Conservation (phyloP, 1,140 invertebrate species). For the Leptinotarsa undecemlineata region DNA sequence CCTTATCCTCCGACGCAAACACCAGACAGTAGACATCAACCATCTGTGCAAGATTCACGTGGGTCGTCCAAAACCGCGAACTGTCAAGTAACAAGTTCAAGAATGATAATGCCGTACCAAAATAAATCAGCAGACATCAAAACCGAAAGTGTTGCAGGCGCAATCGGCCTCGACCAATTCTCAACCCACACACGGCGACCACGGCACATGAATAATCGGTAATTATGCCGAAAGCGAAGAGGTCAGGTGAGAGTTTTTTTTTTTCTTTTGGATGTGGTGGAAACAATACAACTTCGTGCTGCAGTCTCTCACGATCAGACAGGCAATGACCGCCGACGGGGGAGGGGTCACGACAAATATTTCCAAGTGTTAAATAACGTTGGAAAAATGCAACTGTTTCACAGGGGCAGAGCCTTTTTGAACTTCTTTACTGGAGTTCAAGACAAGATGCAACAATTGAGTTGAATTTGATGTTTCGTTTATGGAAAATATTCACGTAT, state of each 20-base stretch:
- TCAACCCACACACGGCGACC: slow-evolving; percentile 13
- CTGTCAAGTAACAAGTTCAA: too few species aligned
- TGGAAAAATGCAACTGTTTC: background rate
- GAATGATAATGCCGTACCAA: too few species aligned
- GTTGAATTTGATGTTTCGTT: too few species aligned
- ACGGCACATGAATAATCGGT: slow-evolving; percentile 13
- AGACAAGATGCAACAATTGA: too few species aligned
- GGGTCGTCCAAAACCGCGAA: too few species aligned
- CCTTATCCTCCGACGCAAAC: too few species aligned
- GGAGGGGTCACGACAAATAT: slow-evolving; percentile 12
- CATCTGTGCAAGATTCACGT: too few species aligned
- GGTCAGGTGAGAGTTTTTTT: slow-evolving; percentile 14
- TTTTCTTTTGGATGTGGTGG: slow-evolving; percentile 9
- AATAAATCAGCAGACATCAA: background rate
- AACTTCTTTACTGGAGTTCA: too few species aligned
- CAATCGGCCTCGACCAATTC: background rate
- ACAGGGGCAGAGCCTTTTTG: too few species aligned
- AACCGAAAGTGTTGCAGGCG: background rate
- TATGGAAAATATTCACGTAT: too few species aligned
- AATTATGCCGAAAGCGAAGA: slow-evolving; percentile 18
- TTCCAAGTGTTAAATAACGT: slow-evolving; percentile 1
- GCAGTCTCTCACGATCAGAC: slow-evolving; percentile 16
- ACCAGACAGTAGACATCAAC: too few species aligned
- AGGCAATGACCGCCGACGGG: background rate
- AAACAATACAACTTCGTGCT: slow-evolving; percentile 14